Evolutionary conservation across 2,113 vertebrate species (phyloP).

Genomic region (Microtus pennsylvanicus): DNA sequence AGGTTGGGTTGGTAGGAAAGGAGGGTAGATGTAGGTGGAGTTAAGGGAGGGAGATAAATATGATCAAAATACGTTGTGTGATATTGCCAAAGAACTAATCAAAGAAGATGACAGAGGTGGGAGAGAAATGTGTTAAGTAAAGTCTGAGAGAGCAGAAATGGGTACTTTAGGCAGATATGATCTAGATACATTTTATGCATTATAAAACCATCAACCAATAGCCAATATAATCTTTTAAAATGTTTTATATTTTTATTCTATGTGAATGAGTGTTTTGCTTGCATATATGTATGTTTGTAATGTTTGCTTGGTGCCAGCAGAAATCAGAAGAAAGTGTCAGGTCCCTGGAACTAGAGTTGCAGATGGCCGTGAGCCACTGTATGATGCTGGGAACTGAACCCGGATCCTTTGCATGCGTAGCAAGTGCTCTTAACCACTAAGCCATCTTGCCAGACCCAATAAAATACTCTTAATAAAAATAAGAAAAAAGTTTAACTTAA

Average conservation of each 20-base stretch:
- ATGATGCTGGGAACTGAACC: background rate
- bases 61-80: background rate
- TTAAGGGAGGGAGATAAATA: background rate
- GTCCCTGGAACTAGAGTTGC: background rate
- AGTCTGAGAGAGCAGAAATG: background rate
- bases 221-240: background rate
- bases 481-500: conserved; percentile 9
- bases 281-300: background rate
- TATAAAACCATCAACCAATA: background rate
- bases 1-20: background rate
- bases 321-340: background rate
- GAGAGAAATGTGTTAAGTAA: too few species aligned
- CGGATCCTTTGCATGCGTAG: background rate
- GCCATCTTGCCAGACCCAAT: background rate
- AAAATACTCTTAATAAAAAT: background rate
- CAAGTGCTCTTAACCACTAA: background rate
- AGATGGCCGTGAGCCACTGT: background rate
- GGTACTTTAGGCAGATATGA: background rate
- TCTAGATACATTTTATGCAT: background rate
- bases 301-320: background rate
- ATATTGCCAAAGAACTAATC: background rate
- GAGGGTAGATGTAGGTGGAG: background rate
- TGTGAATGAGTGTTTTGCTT: background rate
- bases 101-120: background rate
- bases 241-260: background rate